A percentile compares a stretch with the other conserved stretches of the same genome.
Conservation (phyloP, 30 jellyfish, hydroid and myxozoan species). For the Hydractinia symbiolongicarpus region DNA sequence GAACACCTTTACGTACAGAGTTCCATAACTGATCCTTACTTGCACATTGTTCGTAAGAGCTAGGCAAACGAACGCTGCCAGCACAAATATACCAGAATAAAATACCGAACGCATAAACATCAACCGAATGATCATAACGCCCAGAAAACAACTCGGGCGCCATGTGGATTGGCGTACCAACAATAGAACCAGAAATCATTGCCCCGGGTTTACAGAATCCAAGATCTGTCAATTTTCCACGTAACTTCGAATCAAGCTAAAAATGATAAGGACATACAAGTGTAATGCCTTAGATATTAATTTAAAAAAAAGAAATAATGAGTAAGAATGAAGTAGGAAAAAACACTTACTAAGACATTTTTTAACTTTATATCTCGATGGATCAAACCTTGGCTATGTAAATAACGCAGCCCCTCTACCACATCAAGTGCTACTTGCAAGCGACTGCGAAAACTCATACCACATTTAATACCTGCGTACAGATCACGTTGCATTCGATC, state of each 20-base stretch:
- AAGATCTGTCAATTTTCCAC: constrained; percentile 93
- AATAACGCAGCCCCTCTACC: constrained; percentile 86
- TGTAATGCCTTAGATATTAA: neutral
- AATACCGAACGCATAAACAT: constrained; percentile 95
- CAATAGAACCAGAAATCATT: constrained; percentile 96
- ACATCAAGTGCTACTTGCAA: constrained; percentile 96
- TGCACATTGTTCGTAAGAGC: constrained; percentile 97
- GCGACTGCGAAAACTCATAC: constrained; percentile 99
- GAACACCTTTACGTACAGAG: constrained; percentile 93
- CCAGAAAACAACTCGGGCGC: constrained; percentile 98
- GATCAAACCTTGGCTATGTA: constrained; percentile 96
- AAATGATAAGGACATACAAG: constrained; percentile 19
- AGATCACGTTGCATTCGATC: constrained; percentile 96
- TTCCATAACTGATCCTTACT: constrained; percentile 99
- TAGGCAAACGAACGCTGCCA: constrained; percentile 96
- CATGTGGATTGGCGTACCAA: constrained; percentile 98
- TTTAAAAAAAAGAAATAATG: neutral
- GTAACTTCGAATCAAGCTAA: constrained; percentile 88
- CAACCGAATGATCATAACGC: constrained; percentile 94
- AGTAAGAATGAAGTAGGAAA: neutral
- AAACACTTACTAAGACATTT: constrained; percentile 82
- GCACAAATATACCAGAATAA: constrained; percentile 98
- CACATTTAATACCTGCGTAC: constrained; percentile 96
- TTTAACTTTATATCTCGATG: constrained; percentile 92
- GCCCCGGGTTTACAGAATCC: constrained; percentile 99